Evolutionary conservation across 2,888 invertebrate genomes (phyloP).

Genomic region (Hyppa rectilinea): DNA sequence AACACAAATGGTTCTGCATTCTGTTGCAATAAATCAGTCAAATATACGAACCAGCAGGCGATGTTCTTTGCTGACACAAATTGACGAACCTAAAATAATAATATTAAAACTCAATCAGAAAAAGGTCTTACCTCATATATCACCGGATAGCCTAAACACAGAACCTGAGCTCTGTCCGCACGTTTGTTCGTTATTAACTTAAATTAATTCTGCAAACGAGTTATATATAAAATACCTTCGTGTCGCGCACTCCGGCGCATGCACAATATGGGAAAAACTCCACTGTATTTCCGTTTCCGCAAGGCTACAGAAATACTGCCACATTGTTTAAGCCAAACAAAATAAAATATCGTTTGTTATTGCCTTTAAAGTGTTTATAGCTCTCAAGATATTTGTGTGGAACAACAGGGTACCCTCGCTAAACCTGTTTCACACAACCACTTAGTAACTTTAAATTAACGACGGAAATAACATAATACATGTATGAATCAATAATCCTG

Average conservation of each 20-base stretch:
- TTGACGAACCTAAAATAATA: neutral
- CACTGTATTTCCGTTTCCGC: constrained; percentile 50
- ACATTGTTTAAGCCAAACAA: constrained; percentile 25
- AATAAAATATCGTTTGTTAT: constrained; percentile 16
- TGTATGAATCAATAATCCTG: neutral
- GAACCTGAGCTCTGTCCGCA: constrained; percentile 10
- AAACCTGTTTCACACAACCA: constrained; percentile 21
- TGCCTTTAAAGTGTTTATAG: constrained; percentile 1
- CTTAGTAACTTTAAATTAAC: neutral
- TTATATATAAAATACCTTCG: constrained; percentile 45
- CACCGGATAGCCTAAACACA: neutral
- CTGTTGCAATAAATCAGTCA: neutral
- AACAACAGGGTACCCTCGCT: neutral
- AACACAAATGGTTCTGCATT: neutral
- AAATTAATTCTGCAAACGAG: constrained; percentile 34
- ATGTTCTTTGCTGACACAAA: neutral
- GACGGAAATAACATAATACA: neutral
- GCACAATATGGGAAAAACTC: constrained; percentile 35
- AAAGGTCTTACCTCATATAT: constrained; percentile 28
- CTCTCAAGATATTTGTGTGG: neutral
- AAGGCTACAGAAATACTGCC: constrained; percentile 31
- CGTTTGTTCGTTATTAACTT: constrained; percentile 23
- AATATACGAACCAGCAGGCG: neutral
- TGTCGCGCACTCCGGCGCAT: constrained; percentile 13
- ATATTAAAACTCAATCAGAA: neutral